Conservation (phyloP, 2,797 vertebrate species). For the Danio tinwini region DNA sequence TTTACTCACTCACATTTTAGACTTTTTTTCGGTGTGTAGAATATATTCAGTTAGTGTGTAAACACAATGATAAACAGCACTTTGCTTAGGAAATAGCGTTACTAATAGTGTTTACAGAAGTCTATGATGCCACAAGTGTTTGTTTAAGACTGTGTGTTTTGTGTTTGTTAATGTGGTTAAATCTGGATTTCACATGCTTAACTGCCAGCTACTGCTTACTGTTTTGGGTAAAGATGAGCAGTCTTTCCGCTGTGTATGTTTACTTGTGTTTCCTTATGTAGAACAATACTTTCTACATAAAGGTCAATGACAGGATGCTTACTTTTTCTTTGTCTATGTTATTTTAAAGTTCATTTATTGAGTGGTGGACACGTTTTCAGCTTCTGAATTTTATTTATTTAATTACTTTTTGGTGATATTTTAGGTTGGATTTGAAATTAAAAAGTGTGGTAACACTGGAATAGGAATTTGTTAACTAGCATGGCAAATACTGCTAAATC, state of each 20-base stretch:
- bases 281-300: background rate
- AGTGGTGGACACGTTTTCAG: too few species aligned
- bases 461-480: too few species aligned
- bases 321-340: background rate
- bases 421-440: too few species aligned
- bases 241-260: background rate
- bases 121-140: constrained; percentile 3
- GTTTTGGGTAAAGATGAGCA: background rate
- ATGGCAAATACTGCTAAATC: too few species aligned
- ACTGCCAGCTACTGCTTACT: background rate
- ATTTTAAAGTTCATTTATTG: too few species aligned
- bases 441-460: too few species aligned
- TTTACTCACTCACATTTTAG: background rate
- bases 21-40: background rate
- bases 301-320: background rate
- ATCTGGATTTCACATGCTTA: constrained; percentile 11
- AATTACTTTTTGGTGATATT: too few species aligned
- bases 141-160: constrained; percentile 16
- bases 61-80: background rate
- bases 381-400: too few species aligned
- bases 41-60: background rate
- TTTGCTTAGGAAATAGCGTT: background rate
- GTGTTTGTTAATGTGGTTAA: constrained; percentile 20
- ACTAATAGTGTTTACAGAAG: background rate
- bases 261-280: background rate